A percentile compares a stretch with the other conserved stretches of the same genome.
Conservation (phyloP, 1,140 invertebrate species). For the Heterodera schachtii region DNA sequence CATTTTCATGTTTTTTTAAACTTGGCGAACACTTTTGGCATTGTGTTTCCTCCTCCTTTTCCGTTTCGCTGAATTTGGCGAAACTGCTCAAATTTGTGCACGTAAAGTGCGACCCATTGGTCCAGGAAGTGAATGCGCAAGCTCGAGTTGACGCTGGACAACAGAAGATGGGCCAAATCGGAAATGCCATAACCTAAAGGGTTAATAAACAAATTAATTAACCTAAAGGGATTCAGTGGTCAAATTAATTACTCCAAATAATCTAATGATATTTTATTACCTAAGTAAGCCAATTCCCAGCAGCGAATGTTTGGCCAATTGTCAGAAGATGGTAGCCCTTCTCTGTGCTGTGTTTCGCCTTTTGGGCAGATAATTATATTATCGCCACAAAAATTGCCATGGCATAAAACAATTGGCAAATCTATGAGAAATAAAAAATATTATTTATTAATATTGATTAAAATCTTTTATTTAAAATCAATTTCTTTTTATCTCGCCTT, state of each 20-base stretch:
- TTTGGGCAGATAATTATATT: not conserved
- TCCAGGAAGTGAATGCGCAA: not conserved
- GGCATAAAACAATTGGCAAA: not conserved
- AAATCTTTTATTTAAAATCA: not conserved
- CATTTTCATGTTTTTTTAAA: not conserved
- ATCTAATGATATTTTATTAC: not conserved
- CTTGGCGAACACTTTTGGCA: not conserved
- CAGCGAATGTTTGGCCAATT: not conserved
- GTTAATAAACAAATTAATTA: too few species aligned
- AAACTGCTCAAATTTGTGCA: constrained; percentile 7
- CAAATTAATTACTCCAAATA: too few species aligned
- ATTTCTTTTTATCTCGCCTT: not conserved
- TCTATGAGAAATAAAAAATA: not conserved
- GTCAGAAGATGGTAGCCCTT: not conserved
- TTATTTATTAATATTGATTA: not conserved
- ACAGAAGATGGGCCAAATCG: not conserved
- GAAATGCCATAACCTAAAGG: not conserved
- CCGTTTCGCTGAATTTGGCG: not conserved
- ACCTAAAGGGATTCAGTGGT: too few species aligned
- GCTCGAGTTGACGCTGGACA: constrained; percentile 14
- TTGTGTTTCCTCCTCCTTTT: not conserved
- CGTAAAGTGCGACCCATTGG: constrained; percentile 4
- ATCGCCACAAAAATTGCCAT: constrained; percentile 4
- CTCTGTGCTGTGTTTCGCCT: not conserved
- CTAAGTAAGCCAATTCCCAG: constrained; percentile 9